Percentiles rank a stretch among this genome's conserved stretches.
These are phyloP conservation scores for Erebia epiphron DNA, from an alignment of 2,888 invertebrate genomes.

Conservation along the genomic window DNA sequence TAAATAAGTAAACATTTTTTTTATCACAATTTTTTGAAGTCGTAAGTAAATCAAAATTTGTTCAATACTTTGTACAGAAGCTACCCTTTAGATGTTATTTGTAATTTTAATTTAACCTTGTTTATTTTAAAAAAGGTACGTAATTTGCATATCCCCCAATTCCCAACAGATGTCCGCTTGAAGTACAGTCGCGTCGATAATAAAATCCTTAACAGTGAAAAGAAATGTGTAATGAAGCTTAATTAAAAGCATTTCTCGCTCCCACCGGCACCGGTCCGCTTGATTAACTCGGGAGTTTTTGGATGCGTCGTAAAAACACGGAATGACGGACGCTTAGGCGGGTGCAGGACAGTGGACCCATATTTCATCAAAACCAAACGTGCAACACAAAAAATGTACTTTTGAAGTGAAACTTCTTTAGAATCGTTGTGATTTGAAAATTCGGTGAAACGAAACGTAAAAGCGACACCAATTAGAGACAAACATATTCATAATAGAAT, in stretches of 20 bases:
- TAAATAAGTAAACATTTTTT: no score
- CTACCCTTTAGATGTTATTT: no score
- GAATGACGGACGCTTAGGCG: slow-evolving; percentile 52
- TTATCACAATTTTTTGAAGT: no score
- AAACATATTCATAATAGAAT: no score
- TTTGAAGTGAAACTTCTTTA: no score
- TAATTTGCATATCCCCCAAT: slow-evolving; percentile 2
- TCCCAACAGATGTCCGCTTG: slow-evolving; percentile 4
- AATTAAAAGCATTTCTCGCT: slow-evolving; percentile 70
- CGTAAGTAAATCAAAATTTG: no score
- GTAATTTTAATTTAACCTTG: not conserved
- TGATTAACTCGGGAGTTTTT: slow-evolving; percentile 66
- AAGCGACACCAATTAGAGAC: no score
- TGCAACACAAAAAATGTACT: no score
- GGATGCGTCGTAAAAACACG: slow-evolving; percentile 64
- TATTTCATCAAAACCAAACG: not conserved
- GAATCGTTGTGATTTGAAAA: no score
- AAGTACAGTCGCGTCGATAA: slow-evolving; percentile 33
- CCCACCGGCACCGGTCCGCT: slow-evolving; percentile 52
- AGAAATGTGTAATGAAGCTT: slow-evolving; percentile 65
- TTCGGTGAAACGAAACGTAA: no score
- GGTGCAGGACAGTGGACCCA: not conserved
- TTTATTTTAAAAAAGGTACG: no score
- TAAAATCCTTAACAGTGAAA: slow-evolving; percentile 55
- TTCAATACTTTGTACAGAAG: no score